Percentiles rank a stretch among this genome's conserved stretches.
These are phyloP conservation scores for Andricus curvator DNA, from an alignment of 2,888 invertebrate genomes.

Conservation along the genomic window DNA sequence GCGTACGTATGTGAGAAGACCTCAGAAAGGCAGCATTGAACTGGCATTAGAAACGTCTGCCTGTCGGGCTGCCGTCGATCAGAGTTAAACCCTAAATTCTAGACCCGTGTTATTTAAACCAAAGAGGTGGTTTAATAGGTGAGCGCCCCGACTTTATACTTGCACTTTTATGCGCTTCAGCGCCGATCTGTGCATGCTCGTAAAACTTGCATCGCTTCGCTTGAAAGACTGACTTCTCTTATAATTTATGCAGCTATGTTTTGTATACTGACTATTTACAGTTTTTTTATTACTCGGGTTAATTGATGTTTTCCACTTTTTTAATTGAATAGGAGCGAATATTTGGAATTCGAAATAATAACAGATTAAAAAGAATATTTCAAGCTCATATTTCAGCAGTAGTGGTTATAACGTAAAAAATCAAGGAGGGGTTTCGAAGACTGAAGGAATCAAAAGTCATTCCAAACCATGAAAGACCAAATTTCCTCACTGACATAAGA, in stretches of 20 bases:
- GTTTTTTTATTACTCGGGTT: slow-evolving; percentile 2
- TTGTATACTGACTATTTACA: slow-evolving; percentile 7
- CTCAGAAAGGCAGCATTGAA: slow-evolving; percentile 50
- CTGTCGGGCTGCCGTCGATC: slow-evolving; percentile 66
- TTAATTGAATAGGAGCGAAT: not conserved
- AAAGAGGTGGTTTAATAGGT: slow-evolving; percentile 64
- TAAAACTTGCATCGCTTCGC: slow-evolving; percentile 35
- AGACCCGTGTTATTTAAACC: slow-evolving; percentile 57
- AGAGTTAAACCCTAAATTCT: slow-evolving; percentile 68
- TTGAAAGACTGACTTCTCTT: slow-evolving; percentile 29
- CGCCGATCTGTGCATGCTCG: slow-evolving; percentile 42
- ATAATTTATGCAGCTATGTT: slow-evolving; percentile 29
- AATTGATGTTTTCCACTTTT: slow-evolving; percentile 13
- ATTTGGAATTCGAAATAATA: too few species aligned
- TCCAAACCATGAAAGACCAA: too few species aligned
- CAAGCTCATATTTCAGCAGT: too few species aligned
- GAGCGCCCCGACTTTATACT: slow-evolving; percentile 51
- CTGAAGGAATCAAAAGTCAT: too few species aligned
- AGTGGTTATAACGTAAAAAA: too few species aligned
- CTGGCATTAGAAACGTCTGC: slow-evolving; percentile 65
- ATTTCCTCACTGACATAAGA: too few species aligned
- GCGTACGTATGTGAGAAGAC: slow-evolving; percentile 49
- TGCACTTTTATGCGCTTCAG: slow-evolving; percentile 47
- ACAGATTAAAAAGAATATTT: too few species aligned
- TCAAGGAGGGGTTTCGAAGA: too few species aligned